Percentiles rank a stretch among this genome's conserved stretches.
phyloP scores from a whole-genome alignment of 2,113 vertebrate species.

The Oncorhynchus tshawytscha region DNA sequence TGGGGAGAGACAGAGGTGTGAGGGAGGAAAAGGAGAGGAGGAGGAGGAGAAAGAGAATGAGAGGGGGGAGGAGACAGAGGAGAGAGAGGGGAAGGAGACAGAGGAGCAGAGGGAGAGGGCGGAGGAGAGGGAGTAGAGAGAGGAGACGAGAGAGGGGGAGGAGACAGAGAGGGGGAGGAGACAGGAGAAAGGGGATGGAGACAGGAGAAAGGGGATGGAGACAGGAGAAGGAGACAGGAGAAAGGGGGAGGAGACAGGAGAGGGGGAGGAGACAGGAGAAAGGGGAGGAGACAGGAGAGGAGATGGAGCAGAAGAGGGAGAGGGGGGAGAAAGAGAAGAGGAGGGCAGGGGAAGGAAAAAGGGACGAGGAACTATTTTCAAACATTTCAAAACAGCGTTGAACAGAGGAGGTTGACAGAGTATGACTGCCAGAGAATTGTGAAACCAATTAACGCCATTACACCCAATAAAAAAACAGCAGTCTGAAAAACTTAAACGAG shows the following conservation, averaged over 20 bases:
- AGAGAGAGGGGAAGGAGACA: too few relatives aligned
- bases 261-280: too few relatives aligned
- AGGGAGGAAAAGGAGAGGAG: not conserved
- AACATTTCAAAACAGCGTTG: conserved; percentile 18
- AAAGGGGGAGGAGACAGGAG: too few relatives aligned
- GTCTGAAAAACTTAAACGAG: not conserved
- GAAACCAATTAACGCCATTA: conserved; percentile 49
- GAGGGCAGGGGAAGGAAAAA: not conserved
- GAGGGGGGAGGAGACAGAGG: too few relatives aligned
- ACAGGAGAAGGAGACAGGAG: too few relatives aligned
- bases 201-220: too few relatives aligned
- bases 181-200: too few relatives aligned
- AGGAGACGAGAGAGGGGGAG: too few relatives aligned
- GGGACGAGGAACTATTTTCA: conserved; percentile 13
- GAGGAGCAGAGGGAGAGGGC: too few relatives aligned
- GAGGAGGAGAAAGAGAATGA: too few relatives aligned
- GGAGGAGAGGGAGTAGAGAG: fast-evolving
- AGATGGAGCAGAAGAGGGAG: not conserved
- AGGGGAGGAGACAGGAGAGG: not conserved
- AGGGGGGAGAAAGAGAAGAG: not conserved
- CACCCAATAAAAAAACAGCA: not conserved
- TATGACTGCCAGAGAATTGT: conserved; percentile 14
- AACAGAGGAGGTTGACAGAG: conserved; percentile 14
- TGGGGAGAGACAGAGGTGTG: conserved; percentile 32
- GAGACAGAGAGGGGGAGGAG: too few relatives aligned